Percentiles rank a stretch among this genome's conserved stretches.
phyloP scores from a whole-genome alignment of 2,797 vertebrate genomes.

The Alectoris magna region DNA sequence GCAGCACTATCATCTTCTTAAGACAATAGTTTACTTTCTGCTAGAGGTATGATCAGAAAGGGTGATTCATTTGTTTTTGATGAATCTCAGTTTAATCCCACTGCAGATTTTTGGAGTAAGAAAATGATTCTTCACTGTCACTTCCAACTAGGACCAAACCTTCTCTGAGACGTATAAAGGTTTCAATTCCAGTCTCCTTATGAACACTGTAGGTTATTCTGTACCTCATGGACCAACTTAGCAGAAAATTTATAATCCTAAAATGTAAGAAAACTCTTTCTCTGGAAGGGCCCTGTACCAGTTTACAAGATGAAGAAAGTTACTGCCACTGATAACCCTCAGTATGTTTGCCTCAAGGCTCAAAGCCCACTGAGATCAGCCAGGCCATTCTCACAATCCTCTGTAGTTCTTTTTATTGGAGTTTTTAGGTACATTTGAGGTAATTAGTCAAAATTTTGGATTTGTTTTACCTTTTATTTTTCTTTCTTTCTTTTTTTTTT shows the following conservation, averaged over 20 bases:
- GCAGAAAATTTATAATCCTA: not conserved
- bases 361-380: not conserved
- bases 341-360: not conserved
- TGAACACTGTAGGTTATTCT: not conserved
- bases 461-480: not conserved
- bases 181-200: not conserved
- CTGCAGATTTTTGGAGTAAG: not conserved
- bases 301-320: not conserved
- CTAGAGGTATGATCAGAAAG: not conserved
- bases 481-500: not conserved
- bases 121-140: not conserved
- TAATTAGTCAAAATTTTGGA: not conserved
- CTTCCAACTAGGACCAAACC: not conserved
- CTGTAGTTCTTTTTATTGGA: not conserved
- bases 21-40: not conserved
- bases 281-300: not conserved
- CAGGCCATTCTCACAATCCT: not conserved
- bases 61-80: conserved; percentile 35
- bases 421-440: not conserved
- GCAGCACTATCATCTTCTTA: not conserved
- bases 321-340: not conserved
- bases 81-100: conserved; percentile 10
- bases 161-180: not conserved
- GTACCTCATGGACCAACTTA: not conserved
- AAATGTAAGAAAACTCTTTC: not conserved